Evolutionary conservation across 2,888 invertebrate species (phyloP).

Genomic region (Zygaena filipendulae): DNA sequence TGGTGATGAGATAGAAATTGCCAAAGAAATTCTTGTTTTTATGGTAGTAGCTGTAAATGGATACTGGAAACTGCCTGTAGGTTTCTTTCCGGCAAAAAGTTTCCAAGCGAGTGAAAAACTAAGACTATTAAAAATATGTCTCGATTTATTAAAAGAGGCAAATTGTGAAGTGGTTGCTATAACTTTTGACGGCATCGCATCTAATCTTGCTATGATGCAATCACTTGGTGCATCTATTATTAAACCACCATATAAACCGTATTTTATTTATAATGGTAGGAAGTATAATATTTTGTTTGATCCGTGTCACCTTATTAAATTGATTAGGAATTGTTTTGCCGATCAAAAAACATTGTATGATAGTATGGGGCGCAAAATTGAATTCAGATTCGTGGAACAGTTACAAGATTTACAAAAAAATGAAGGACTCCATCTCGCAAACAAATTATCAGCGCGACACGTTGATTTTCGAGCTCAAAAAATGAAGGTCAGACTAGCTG

Average conservation of each 20-base stretch:
- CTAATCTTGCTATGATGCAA: conserved; percentile 9
- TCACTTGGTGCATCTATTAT: conserved; percentile 1
- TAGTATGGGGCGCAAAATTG: background rate
- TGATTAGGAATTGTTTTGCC: background rate
- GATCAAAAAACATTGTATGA: background rate
- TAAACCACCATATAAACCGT: conserved; percentile 2
- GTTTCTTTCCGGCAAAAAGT: conserved; percentile 3
- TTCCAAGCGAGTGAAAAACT: conserved; percentile 1
- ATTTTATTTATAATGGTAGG: conserved; percentile 1
- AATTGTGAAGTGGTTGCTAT: conserved; percentile 3
- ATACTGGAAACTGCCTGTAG: conserved; percentile 10
- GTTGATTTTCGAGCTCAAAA: too few species aligned
- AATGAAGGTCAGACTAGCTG: conserved; percentile 4
- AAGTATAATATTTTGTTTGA: background rate
- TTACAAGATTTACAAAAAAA: background rate
- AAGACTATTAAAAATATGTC: conserved; percentile 6
- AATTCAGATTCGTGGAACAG: background rate
- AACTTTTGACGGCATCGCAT: conserved; percentile 9
- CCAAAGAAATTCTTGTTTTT: conserved; percentile 8
- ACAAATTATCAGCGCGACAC: background rate
- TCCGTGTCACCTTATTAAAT: background rate
- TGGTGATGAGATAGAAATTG: conserved; percentile 5
- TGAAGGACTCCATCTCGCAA: background rate
- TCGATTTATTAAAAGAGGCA: conserved; percentile 4
- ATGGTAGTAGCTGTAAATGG: conserved; percentile 7